Percentiles rank a stretch among this genome's conserved stretches.
Conservation (phyloP, 2,888 invertebrate genomes). For the Parthenolecanium corni region DNA sequence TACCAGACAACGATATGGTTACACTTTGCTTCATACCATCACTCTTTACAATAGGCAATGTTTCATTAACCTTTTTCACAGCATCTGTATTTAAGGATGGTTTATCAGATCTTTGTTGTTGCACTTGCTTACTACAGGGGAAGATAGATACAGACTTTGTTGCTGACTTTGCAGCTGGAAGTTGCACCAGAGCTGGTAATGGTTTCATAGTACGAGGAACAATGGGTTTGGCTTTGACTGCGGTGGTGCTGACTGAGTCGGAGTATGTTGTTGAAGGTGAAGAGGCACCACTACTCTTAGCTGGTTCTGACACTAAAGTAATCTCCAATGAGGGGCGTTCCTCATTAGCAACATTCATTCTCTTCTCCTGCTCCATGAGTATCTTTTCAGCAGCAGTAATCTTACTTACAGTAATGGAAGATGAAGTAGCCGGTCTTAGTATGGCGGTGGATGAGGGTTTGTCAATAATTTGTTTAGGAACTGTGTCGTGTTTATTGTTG, state of each 20-base stretch:
- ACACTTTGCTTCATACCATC: constrained; percentile 27
- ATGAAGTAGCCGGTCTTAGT: constrained; percentile 36
- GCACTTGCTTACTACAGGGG: neutral
- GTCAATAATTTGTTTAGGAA: constrained; percentile 33
- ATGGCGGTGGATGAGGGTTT: constrained; percentile 32
- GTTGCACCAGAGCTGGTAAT: constrained; percentile 43
- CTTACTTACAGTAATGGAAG: constrained; percentile 38
- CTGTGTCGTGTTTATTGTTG: neutral
- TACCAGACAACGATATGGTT: constrained; percentile 23
- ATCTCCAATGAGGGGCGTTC: constrained; percentile 36
- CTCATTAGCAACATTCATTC: constrained; percentile 34
- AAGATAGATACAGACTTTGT: constrained; percentile 12
- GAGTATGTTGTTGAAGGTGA: neutral
- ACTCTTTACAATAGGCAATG: neutral
- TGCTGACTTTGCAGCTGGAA: constrained; percentile 10
- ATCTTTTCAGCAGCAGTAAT: constrained; percentile 35
- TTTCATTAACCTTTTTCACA: constrained; percentile 5
- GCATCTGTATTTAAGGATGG: neutral
- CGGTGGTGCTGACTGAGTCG: neutral
- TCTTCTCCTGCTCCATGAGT: constrained; percentile 35
- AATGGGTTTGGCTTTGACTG: constrained; percentile 1
- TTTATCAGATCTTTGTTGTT: neutral
- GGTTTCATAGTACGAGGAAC: constrained; percentile 36
- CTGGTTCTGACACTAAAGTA: constrained; percentile 36
- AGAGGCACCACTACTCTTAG: neutral